A percentile compares a stretch with the other conserved stretches of the same genome.
These are phyloP conservation scores for Drosophila limbata DNA, from an alignment of 2,888 invertebrate genomes.

Conservation along the genomic window DNA sequence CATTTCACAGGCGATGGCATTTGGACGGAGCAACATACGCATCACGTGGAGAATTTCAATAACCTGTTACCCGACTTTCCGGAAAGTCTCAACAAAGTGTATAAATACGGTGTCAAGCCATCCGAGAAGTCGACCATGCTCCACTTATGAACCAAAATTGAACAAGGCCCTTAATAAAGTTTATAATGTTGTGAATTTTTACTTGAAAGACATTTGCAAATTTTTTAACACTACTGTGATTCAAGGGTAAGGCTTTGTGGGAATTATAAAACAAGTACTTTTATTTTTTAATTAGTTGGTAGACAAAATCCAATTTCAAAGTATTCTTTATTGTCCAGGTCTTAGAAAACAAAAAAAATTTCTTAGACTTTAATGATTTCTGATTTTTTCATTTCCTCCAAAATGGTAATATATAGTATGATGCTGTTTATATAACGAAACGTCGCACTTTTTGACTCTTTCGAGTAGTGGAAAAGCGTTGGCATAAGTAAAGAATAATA, in stretches of 20 bases:
- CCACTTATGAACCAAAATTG: constrained; percentile 33
- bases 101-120: constrained; percentile 82
- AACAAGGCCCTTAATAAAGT: not conserved
- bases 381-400: too few species aligned
- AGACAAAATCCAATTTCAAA: not conserved
- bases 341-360: not conserved
- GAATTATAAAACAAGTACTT: too few species aligned
- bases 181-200: not conserved
- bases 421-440: too few species aligned
- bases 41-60: constrained; percentile 84
- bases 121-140: constrained; percentile 57
- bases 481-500: too few species aligned
- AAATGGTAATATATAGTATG: too few species aligned
- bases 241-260: not conserved
- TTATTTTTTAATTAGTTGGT: too few species aligned
- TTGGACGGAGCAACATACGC: constrained; percentile 86
- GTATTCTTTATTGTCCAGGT: not conserved
- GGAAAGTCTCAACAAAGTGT: constrained; percentile 80
- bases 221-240: not conserved
- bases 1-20: constrained; percentile 92
- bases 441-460: too few species aligned
- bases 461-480: too few species aligned
- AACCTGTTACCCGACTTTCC: constrained; percentile 84
- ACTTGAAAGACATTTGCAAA: not conserved
- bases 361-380: not conserved